Base-by-base conservation (phyloP, 2,888 invertebrate species). In the Lutraria lutraria region DNA sequence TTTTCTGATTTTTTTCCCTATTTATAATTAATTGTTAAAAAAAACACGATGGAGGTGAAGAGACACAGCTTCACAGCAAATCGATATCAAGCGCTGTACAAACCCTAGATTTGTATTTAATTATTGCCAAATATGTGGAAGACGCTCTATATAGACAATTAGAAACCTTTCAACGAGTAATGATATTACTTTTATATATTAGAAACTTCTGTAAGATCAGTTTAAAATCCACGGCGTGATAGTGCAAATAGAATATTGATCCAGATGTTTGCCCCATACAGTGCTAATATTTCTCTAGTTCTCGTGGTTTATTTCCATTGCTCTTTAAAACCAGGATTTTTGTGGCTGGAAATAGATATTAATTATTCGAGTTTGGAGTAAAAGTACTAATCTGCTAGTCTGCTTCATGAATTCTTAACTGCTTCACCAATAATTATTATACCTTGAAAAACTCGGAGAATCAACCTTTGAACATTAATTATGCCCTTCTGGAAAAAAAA, bases 401-500 rank as follows among this genome's bases (percentile, higher is more conserved):
- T 31, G 16, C 76, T 31, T 34, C 76, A 76, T 76, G 29, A 76
- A 76, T 34, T 31, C 76, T 76, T 76, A 34, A 76, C 76, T 16
- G 76, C 31, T 76, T 76, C 34, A 76, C 29, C 76, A 19, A 76
- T 76, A 76, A 76, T 76, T 76, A 31, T 76, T 76, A 31, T 76
- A 34, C 76, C 31, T 76, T 34, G 76, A 76, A 76, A 76, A 76
- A 76, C 31, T 3, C 31, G 21, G 16, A 16, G 56, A 56, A 56
- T 19, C 21, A 56, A 19, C 21, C 12, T 31, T 34, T 8, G 19
- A 76, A 76, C 31, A 76, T 31, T 34, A 76, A 76, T 76, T 76
- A 34, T 25, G 25, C 16, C 72, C 72, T 19, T 19, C 31, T 56
- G 56, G 21, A 43, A 56, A 31, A 34, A 76, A 76, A 34, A 76